Conservation (phyloP, 2,888 invertebrate genomes). For the Eupithecia inturbata region DNA sequence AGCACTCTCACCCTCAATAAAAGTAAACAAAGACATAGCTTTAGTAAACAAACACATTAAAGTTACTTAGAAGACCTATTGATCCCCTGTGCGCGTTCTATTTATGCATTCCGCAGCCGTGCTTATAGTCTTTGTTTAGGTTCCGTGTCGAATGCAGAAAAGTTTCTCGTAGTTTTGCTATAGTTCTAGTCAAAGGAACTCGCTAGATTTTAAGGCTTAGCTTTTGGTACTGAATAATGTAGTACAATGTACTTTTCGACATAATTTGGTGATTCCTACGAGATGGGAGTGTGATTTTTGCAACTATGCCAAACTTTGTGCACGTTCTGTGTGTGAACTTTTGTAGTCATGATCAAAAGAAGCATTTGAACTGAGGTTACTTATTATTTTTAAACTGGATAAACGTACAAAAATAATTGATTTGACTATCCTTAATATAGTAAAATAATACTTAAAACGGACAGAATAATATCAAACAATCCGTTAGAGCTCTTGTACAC, state of each 20-base stretch:
- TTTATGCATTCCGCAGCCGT: conserved; percentile 24
- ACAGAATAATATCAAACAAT: too few species aligned
- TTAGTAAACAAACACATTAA: not conserved
- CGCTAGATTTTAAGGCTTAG: conserved; percentile 19
- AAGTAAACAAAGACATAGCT: not conserved
- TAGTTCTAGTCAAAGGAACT: conserved; percentile 29
- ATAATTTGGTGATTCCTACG: conserved; percentile 11
- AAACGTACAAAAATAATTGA: too few species aligned
- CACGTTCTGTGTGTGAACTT: not conserved
- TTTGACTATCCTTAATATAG: too few species aligned
- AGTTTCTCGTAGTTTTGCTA: conserved; percentile 14
- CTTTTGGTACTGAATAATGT: conserved; percentile 22
- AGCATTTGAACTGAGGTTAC: too few species aligned
- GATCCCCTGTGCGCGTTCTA: conserved; percentile 3
- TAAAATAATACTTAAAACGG: too few species aligned
- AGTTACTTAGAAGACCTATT: conserved; percentile 4
- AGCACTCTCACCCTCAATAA: not conserved
- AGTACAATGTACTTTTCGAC: conserved; percentile 14
- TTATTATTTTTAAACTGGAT: too few species aligned
- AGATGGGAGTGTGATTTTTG: not conserved
- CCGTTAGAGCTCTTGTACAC: too few species aligned
- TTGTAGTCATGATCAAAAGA: not conserved
- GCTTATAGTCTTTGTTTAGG: conserved; percentile 31
- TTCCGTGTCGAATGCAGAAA: conserved; percentile 29
- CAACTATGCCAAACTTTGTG: not conserved